These are phyloP conservation scores for Oasisia sp. DNA, from an alignment of 2,888 invertebrate species.

Conservation along the genomic window DNA sequence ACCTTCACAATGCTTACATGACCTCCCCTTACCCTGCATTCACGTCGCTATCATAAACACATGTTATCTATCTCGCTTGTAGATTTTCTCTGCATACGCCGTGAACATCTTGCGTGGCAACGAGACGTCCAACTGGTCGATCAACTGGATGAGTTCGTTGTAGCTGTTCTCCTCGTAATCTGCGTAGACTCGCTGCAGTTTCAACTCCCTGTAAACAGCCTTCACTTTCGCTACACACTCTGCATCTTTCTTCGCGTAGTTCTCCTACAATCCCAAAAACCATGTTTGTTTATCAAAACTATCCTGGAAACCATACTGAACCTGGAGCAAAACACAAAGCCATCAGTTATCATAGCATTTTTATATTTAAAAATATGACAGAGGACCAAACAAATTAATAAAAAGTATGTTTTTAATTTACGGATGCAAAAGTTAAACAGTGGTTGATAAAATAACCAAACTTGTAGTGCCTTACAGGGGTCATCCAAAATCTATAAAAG, in stretches of 20 bases:
- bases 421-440: too few relatives aligned
- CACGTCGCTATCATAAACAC: not conserved
- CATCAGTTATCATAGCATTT: not conserved
- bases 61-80: constrained; percentile 59
- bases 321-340: not conserved
- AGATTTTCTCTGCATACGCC: constrained; percentile 61
- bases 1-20: not conserved
- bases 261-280: constrained; percentile 48
- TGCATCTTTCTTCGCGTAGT: constrained; percentile 57
- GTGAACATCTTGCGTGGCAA: constrained; percentile 60
- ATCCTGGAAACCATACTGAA: not conserved
- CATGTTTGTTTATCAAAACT: not conserved
- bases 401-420: too few relatives aligned
- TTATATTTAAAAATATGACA: too few relatives aligned
- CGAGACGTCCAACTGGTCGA: constrained; percentile 47
- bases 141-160: constrained; percentile 50
- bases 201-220: constrained; percentile 54
- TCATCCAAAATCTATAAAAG: too few relatives aligned
- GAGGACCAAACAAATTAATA: too few relatives aligned
- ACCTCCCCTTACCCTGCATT: not conserved
- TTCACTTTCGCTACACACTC: constrained; percentile 58
- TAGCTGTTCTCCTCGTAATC: constrained; percentile 62
- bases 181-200: constrained; percentile 51
- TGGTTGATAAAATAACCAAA: too few relatives aligned
- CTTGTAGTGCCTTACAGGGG: too few relatives aligned